phyloP scores from a whole-genome alignment of 2,797 vertebrate species.

The Diglossa cyanea region DNA sequence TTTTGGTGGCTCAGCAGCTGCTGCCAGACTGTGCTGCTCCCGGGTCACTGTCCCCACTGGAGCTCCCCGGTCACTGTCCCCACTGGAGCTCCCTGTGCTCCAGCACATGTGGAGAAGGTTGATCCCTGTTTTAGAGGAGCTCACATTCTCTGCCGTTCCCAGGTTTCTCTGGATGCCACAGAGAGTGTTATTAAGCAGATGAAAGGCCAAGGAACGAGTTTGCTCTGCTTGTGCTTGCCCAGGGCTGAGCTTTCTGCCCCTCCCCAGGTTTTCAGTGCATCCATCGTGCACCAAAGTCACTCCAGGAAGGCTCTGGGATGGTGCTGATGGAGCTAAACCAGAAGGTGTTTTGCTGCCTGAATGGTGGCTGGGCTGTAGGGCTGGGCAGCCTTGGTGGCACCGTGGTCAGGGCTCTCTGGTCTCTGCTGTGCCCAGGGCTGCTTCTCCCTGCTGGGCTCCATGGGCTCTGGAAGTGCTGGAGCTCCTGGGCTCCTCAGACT shows the following conservation, averaged over 20 bases:
- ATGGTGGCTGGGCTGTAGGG: neutral
- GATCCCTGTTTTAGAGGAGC: neutral
- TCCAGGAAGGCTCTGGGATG: neutral
- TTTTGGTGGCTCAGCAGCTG: neutral
- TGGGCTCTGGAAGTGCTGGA: neutral
- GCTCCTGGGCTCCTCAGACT: neutral
- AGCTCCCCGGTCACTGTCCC: neutral
- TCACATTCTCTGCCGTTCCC: neutral
- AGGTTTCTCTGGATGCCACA: constrained; percentile 28
- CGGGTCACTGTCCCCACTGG: neutral
- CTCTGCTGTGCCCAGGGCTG: neutral
- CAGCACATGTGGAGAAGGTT: neutral
- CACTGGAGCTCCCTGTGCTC: fast-evolving
- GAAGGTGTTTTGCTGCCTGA: neutral
- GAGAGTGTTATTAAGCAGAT: constrained; percentile 45
- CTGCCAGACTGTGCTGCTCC: neutral
- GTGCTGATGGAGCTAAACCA: neutral
- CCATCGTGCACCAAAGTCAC: neutral
- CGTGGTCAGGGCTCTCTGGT: fast-evolving
- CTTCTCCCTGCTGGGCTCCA: neutral
- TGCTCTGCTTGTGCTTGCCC: constrained; percentile 54
- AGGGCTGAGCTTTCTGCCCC: constrained; percentile 13
- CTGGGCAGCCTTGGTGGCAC: neutral
- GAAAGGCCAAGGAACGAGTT: constrained; percentile 20
- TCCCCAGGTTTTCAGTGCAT: neutral